Conservation (phyloP, 2,888 invertebrate genomes). For the Eilema caniola region DNA sequence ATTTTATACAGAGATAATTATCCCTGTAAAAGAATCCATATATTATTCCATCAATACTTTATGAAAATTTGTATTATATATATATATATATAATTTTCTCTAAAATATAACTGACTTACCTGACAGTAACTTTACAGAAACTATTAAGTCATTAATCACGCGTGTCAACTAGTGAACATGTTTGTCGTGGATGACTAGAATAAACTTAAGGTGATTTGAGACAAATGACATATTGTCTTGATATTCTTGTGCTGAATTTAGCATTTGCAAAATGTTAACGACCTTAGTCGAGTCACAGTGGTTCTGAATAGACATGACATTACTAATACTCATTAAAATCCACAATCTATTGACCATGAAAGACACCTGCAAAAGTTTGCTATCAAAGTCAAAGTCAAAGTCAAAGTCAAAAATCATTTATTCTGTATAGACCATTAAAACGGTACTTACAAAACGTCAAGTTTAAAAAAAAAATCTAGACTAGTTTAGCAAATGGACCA, state of each 20-base stretch:
- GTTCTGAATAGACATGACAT: conserved; percentile 1
- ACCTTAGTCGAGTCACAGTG: neutral
- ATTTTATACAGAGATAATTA: no score
- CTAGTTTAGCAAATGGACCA: no score
- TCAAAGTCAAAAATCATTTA: no score
- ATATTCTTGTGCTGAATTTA: conserved; percentile 5
- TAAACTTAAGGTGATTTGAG: conserved; percentile 12
- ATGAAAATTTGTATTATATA: no score
- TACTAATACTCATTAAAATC: no score
- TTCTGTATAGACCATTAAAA: no score
- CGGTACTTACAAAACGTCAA: no score
- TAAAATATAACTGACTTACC: neutral
- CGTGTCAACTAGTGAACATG: conserved; percentile 33
- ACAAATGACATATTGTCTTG: conserved; percentile 13
- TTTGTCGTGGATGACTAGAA: conserved; percentile 24
- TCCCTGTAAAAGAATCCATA: no score
- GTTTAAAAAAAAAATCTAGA: no score
- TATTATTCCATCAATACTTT: no score
- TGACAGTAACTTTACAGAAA: neutral
- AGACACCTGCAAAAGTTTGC: neutral
- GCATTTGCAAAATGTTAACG: conserved; percentile 15
- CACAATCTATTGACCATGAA: neutral
- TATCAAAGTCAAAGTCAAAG: no score
- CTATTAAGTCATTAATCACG: conserved; percentile 36
- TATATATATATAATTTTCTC: no score